Conservation (phyloP, 1,140 invertebrate genomes). For the Orchesella cincta region DNA sequence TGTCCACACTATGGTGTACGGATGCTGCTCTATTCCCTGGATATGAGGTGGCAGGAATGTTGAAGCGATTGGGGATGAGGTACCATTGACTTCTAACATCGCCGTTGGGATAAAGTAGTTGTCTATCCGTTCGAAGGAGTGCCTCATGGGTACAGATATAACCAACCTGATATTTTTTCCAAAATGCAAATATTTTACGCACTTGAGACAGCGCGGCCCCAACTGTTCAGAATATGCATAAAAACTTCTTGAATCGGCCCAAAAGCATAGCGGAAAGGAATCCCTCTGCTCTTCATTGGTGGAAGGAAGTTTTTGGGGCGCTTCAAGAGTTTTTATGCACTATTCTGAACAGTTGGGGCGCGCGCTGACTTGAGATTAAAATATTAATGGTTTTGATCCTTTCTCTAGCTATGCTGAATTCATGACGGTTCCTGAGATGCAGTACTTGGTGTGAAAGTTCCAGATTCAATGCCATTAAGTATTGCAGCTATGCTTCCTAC, state of each 20-base stretch:
- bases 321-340: background rate
- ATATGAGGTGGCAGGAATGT: constrained; percentile 75
- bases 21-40: constrained; percentile 80
- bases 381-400: background rate
- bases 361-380: background rate
- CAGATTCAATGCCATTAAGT: constrained; percentile 74
- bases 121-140: constrained; percentile 82
- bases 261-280: too few species aligned
- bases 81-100: constrained; percentile 61
- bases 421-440: constrained; percentile 78
- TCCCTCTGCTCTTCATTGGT: too few species aligned
- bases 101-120: constrained; percentile 73
- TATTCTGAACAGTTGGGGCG: background rate
- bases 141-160: constrained; percentile 64
- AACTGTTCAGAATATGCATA: too few species aligned
- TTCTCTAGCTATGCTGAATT: constrained; percentile 78
- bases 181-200: background rate
- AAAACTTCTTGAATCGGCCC: too few species aligned
- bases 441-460: constrained; percentile 80
- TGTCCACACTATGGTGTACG: constrained; percentile 71
- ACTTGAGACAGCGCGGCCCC: too few species aligned
- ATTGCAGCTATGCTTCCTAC: constrained; percentile 86
- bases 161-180: background rate
- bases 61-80: constrained; percentile 71
- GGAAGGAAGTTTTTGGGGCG: too few species aligned